Evolutionary conservation across 2,113 vertebrate genomes (phyloP), one percentile per base, ranked within the genome.

Genomic region (Phaethornis superciliosus): DNA sequence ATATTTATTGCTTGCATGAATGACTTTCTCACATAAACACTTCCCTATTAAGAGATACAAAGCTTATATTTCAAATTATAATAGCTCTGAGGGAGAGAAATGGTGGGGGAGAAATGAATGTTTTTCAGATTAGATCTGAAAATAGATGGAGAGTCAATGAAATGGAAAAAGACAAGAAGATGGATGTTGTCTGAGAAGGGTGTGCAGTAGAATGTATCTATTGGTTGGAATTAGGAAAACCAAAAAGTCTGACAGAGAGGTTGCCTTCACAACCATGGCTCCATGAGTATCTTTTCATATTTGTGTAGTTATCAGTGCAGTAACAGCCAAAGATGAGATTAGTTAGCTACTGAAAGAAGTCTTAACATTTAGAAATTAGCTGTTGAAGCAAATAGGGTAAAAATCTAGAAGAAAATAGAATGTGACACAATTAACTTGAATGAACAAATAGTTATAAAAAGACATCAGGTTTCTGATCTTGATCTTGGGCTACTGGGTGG

Each of bases 1-100:
- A 30, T 81, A 78, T 87, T 84, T 94, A 58, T 64, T 88, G 47
- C 74, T 67, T 80, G 47, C 79, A 63, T 88, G 79, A 94, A 70
- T 60, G 64, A 82, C 6, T 83, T 44, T 85, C 30, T 74, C 74
- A 81, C 62, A 58, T 10, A 88, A 93, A 93, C 32, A 21, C 32
- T 85, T 24, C 28, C 16, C 24, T 74, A n/a, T 90, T 83, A 83
- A 93, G 82, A 79, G 51, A n/a, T 21, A 68, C 37, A 68, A 51
- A 24, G 58, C 27, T 90, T 54, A 17, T 88, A 55, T 83, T 92
- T 85, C 51, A 89, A 81, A 88, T 70, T 62, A 35, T 69, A 88
- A 27, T 27, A 95, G 42, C 28, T 75, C 12, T 14, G 40, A 87
- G 52, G 46, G 28, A n/a, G 17, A 58, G 42, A 80, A 91, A 59